Evolutionary conservation across 2,888 invertebrate genomes (phyloP).

Genomic region (Drosophila macrothrix): DNA sequence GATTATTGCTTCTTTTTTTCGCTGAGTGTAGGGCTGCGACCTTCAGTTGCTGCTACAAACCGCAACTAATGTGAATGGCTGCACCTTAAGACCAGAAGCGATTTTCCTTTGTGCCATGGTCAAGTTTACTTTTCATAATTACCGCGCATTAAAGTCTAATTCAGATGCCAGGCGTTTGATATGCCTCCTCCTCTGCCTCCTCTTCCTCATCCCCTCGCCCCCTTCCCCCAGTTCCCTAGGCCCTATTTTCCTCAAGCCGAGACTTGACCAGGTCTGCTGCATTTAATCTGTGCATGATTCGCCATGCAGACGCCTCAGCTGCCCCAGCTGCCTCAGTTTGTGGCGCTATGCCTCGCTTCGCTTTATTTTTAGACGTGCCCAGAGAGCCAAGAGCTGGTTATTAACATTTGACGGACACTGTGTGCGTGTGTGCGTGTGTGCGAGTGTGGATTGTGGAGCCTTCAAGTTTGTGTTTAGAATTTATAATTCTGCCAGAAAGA

Average conservation of each 20-base stretch:
- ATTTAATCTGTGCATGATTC: conserved; percentile 68
- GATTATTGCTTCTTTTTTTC: not conserved
- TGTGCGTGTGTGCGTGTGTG: conserved; percentile 8
- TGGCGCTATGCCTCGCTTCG: conserved; percentile 34
- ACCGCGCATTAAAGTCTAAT: conserved; percentile 73
- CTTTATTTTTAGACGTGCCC: conserved; percentile 57
- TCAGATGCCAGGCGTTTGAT: conserved; percentile 60
- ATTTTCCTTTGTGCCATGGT: conserved; percentile 52
- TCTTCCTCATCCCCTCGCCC: not conserved
- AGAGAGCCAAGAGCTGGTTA: conserved; percentile 57
- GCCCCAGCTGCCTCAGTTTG: conserved; percentile 13
- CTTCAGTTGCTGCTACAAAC: conserved; percentile 50
- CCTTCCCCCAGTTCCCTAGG: not conserved
- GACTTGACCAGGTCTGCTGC: conserved; percentile 14
- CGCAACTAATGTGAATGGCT: conserved; percentile 61
- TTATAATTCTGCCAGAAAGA: conserved; percentile 54
- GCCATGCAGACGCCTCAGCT: conserved; percentile 63
- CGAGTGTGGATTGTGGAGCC: conserved; percentile 12
- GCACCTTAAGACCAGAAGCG: conserved; percentile 65
- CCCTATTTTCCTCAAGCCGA: not conserved
- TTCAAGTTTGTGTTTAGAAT: conserved; percentile 60
- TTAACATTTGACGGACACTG: conserved; percentile 67
- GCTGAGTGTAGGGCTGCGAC: conserved; percentile 27
- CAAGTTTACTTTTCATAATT: conserved; percentile 74
- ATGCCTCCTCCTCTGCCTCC: conserved; percentile 26